A percentile compares a stretch with the other conserved stretches of the same genome.
Evolutionary conservation across 2,797 vertebrate species (phyloP).

Genomic region (Cirrhinus mrigala): DNA sequence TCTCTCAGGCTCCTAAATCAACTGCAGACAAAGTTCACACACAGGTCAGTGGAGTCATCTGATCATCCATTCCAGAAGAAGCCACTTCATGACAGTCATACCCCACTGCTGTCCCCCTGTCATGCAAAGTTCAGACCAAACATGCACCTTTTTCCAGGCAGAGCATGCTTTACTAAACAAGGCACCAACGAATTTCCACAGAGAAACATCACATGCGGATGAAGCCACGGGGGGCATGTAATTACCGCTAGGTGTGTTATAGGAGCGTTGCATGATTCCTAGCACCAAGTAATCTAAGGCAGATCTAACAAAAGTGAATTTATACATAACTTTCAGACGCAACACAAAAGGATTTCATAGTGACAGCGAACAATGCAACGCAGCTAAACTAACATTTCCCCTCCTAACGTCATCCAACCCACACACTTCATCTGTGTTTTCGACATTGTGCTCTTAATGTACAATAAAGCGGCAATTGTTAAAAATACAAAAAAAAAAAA

Average conservation of each 20-base stretch:
- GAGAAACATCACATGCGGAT: conserved; percentile 24
- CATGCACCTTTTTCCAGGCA: conserved; percentile 35
- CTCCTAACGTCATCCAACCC: conserved; percentile 12
- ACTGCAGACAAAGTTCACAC: conserved; percentile 82
- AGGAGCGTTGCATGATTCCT: conserved; percentile 25
- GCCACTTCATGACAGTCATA: conserved; percentile 74
- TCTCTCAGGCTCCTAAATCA: conserved; percentile 81
- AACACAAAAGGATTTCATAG: conserved; percentile 20
- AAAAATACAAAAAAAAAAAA: conserved; percentile 34
- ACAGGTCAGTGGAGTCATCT: conserved; percentile 81
- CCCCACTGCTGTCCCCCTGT: conserved; percentile 72
- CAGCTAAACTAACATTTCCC: conserved; percentile 40
- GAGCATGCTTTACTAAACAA: conserved; percentile 20
- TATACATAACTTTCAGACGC: conserved; percentile 21
- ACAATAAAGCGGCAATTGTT: conserved; percentile 40
- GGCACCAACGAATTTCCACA: conserved; percentile 3
- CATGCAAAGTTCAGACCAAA: conserved; percentile 71
- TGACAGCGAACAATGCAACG: neutral
- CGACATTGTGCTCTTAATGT: conserved; percentile 10
- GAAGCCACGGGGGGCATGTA: neutral
- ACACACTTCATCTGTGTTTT: conserved; percentile 33
- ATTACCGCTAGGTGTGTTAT: conserved; percentile 38
- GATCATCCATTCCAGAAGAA: conserved; percentile 80
- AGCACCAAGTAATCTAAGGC: neutral
- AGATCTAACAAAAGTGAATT: conserved; percentile 19